phyloP scores from a whole-genome alignment of 2,888 invertebrate genomes.

The Nipponacmea schrenckii region DNA sequence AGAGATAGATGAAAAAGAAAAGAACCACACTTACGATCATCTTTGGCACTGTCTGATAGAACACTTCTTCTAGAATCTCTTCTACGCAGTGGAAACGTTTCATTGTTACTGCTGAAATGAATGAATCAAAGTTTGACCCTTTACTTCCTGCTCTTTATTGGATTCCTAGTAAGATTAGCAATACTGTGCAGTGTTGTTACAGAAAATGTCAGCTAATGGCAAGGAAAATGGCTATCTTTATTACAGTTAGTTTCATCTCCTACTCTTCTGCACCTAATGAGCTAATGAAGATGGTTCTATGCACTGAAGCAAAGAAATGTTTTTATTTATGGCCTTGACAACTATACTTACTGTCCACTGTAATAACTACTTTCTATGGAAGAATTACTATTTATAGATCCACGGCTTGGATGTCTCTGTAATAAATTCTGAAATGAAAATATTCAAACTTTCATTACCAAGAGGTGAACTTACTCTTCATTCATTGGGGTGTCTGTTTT shows the following conservation, averaged over 20 bases:
- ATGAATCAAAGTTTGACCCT: too few relatives aligned
- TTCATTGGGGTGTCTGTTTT: too few relatives aligned
- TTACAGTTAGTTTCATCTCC: too few relatives aligned
- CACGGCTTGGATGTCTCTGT: slow-evolving; percentile 19
- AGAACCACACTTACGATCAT: slow-evolving; percentile 32
- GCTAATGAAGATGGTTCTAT: too few relatives aligned
- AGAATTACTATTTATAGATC: slow-evolving; percentile 45
- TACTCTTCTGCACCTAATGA: background rate
- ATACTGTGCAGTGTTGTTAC: too few relatives aligned
- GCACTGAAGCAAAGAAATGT: background rate
- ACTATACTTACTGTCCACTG: slow-evolving; percentile 48
- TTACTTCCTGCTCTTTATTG: too few relatives aligned
- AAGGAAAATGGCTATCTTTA: background rate
- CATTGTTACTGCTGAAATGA: slow-evolving; percentile 41
- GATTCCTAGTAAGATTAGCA: too few relatives aligned
- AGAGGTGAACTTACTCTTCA: too few relatives aligned
- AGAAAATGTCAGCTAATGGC: background rate
- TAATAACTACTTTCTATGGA: slow-evolving; percentile 60
- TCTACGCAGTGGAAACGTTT: slow-evolving; percentile 45
- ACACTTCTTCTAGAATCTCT: slow-evolving; percentile 53
- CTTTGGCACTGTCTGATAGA: slow-evolving; percentile 51
- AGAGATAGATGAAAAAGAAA: too few relatives aligned
- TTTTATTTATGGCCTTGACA: background rate
- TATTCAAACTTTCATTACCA: too few relatives aligned
- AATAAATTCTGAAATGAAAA: slow-evolving; percentile 12